Evolutionary conservation across 2,888 invertebrate genomes (phyloP).

Genomic region (Laothoe populi): DNA sequence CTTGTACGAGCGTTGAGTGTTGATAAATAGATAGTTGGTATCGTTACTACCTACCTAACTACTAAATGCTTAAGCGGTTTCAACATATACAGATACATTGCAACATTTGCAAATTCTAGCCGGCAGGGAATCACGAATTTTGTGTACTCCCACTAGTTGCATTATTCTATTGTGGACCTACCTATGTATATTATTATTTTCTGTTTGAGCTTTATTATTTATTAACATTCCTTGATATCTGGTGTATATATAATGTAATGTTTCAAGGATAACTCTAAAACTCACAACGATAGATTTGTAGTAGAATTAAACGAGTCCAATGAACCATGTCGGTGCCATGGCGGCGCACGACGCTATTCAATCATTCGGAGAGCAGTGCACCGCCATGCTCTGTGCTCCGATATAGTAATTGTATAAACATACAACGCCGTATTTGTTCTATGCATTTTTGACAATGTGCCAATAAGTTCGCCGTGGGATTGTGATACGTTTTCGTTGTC

Average conservation of each 20-base stretch:
- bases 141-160: conserved; percentile 1
- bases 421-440: conserved; percentile 45
- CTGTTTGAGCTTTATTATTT: background rate
- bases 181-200: background rate
- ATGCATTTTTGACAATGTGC: conserved; percentile 77
- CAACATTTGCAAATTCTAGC: background rate
- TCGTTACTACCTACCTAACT: background rate
- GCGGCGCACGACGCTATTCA: conserved; percentile 49
- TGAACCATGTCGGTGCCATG: conserved; percentile 51
- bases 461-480: conserved; percentile 64
- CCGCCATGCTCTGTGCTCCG: conserved; percentile 37
- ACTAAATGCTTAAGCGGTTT: background rate
- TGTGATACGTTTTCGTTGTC: conserved; percentile 31
- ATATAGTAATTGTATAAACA: conserved; percentile 23
- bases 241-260: background rate
- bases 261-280: background rate
- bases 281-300: background rate
- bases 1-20: conserved; percentile 11
- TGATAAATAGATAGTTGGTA: conserved; percentile 25
- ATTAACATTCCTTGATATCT: conserved; percentile 14
- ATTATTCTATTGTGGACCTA: conserved; percentile 19
- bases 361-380: conserved; percentile 44
- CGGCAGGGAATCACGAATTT: background rate
- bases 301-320: conserved; percentile 53
- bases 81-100: background rate